Evolutionary conservation across 1,140 invertebrate species (phyloP).

Genomic region (Zophobas atratus): DNA sequence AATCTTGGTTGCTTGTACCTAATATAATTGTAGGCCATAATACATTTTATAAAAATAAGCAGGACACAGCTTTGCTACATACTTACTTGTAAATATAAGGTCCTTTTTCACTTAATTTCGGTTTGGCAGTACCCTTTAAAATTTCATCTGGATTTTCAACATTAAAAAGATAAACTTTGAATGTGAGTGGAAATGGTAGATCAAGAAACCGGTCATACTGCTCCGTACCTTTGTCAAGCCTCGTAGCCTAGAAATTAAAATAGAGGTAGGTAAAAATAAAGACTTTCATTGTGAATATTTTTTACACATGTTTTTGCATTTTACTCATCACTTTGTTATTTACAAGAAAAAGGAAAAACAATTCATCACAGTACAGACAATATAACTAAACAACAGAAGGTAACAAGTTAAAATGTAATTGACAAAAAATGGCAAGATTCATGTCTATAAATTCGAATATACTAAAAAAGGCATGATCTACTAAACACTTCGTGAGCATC

Average conservation of each 20-base stretch:
- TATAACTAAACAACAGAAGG: no score
- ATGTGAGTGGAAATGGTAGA: slow-evolving; percentile 71
- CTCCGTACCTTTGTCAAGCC: slow-evolving; percentile 69
- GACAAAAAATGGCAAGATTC: no score
- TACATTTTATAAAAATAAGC: background rate
- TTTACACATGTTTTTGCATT: no score
- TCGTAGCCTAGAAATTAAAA: slow-evolving; percentile 65
- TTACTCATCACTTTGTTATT: no score
- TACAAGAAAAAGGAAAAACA: no score
- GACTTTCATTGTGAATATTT: slow-evolving; percentile 13
- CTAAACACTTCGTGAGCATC: no score
- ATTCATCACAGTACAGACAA: no score
- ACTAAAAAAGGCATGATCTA: no score
- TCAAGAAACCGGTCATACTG: slow-evolving; percentile 71
- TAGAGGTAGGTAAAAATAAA: background rate
- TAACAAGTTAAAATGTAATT: no score
- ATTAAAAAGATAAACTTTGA: slow-evolving; percentile 81
- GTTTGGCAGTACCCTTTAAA: slow-evolving; percentile 71
- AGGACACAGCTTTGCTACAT: background rate
- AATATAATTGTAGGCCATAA: no score
- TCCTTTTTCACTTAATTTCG: slow-evolving; percentile 71
- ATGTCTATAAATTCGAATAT: no score
- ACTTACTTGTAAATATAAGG: slow-evolving; percentile 79
- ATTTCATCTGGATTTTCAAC: slow-evolving; percentile 77
- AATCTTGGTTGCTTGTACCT: no score